These are phyloP conservation scores for Druceiella hillmani DNA, from an alignment of 2,888 invertebrate genomes.

Conservation along the genomic window DNA sequence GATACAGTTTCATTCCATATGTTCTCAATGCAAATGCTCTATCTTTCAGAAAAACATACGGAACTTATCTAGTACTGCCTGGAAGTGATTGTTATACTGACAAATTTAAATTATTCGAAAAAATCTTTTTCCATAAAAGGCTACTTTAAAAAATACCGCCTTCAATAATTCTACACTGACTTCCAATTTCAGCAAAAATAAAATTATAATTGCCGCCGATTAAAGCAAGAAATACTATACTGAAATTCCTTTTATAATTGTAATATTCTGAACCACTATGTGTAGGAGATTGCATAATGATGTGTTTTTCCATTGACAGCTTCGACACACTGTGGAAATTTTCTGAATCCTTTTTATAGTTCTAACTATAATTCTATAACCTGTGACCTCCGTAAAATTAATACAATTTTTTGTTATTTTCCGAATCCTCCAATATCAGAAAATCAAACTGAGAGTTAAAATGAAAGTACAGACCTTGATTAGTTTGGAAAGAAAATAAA, in stretches of 20 bases:
- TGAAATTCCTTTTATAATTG: constrained; percentile 28
- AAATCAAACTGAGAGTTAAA: neutral
- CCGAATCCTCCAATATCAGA: neutral
- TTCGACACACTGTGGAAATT: constrained; percentile 24
- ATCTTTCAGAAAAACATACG: neutral
- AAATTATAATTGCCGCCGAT: constrained; percentile 27
- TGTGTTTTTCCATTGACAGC: constrained; percentile 27
- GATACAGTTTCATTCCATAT: neutral
- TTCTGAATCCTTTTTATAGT: constrained; percentile 12
- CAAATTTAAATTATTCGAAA: constrained; percentile 1
- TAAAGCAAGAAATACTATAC: constrained; percentile 27
- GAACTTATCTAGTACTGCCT: neutral
- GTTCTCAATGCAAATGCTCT: neutral
- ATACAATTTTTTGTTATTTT: neutral
- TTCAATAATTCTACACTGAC: constrained; percentile 24
- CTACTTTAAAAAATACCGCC: constrained; percentile 10
- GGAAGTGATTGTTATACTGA: constrained; percentile 2
- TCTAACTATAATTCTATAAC: constrained; percentile 9
- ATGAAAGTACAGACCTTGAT: constrained; percentile 11
- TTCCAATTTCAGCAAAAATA: constrained; percentile 24
- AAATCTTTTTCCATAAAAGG: neutral
- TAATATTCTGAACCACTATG: constrained; percentile 26
- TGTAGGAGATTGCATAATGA: constrained; percentile 24
- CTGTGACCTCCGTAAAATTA: neutral
- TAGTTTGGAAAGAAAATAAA: constrained; percentile 15